A percentile compares a stretch with the other conserved stretches of the same genome.
These are phyloP conservation scores for Tyria jacobaeae DNA, from an alignment of 2,888 invertebrate species.

Conservation along the genomic window DNA sequence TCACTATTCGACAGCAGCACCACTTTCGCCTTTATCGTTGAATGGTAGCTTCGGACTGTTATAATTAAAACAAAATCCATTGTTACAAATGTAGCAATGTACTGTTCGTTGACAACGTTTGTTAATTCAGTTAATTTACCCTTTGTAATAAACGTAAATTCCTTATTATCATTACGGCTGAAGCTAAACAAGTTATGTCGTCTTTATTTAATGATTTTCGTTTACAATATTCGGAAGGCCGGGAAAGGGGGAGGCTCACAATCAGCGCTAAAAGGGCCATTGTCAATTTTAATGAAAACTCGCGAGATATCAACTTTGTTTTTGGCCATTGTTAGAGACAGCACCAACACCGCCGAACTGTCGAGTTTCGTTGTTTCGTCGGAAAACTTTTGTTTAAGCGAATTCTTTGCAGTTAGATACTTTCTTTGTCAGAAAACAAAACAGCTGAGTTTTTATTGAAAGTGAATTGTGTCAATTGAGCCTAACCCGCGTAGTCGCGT, in stretches of 20 bases:
- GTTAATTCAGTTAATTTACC: conserved; percentile 30
- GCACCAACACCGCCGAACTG: conserved; percentile 16
- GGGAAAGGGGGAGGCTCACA: conserved; percentile 38
- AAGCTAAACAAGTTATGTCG: conserved; percentile 43
- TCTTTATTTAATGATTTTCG: conserved; percentile 47
- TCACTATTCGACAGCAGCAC: conserved; percentile 8
- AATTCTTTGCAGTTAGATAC: conserved; percentile 38
- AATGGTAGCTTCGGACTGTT: conserved; percentile 13
- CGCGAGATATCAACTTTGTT: conserved; percentile 56
- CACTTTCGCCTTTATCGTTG: conserved; percentile 17
- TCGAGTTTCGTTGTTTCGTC: conserved; percentile 29
- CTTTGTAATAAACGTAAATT: conserved; percentile 26
- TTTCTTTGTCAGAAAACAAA: conserved; percentile 29
- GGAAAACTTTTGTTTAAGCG: conserved; percentile 39
- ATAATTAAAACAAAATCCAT: conserved; percentile 22
- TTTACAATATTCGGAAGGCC: conserved; percentile 38
- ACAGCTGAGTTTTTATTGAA: conserved; percentile 28
- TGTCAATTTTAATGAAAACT: conserved; percentile 60
- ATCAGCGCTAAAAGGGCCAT: conserved; percentile 55
- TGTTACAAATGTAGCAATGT: conserved; percentile 17
- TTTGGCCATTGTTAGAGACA: conserved; percentile 38
- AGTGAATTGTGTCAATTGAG: conserved; percentile 12
- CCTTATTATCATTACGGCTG: conserved; percentile 36
- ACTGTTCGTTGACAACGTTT: conserved; percentile 19
- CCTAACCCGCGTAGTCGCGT: conserved; percentile 4